Evolutionary conservation across 1,140 invertebrate genomes (phyloP), one percentile per base, ranked within the genome.

Genomic region (Monomorium pharaonis): DNA sequence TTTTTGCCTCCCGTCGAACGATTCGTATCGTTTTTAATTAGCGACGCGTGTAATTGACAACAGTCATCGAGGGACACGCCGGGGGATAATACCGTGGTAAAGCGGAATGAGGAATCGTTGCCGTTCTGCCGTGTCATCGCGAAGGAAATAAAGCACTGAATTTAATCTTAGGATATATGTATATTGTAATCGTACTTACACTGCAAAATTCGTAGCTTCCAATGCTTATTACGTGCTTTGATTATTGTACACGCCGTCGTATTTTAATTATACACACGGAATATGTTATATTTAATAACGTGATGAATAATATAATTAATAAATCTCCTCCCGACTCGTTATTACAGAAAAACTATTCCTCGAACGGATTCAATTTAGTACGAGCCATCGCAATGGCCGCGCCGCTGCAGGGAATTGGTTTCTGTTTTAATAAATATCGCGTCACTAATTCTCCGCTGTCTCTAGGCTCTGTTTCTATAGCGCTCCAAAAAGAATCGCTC

Each of bases 401-500:
- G 75, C 54, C n/a, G 54, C 37, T 44, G 42, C 16, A 16, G 51
- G 16, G 49, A 74, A 83, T 83, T 58, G 78, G 33, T 74, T 83
- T 44, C 67, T 42, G 67, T 74, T 83, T 72, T 47, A 74, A 74
- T 58, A 83, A 83, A 83, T 74, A 83, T 56, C 54, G 42, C 67
- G 54, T 72, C 67, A 56, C 67, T 70, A 80, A 74, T 83, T 72
- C 62, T 51, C 51, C 51, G 51, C 69, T 83, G 51, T 83, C 67
- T 74, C 78, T 69, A 58, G 78, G 24, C 42, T 74, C 63, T 63
- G 77, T 69, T 80, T 54, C 78, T 74, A 83, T 72, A 83, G 67
- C 78, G 51, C 78, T 44, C 70, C 78, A 69, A 47, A 83, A 83
- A 83, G 78, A 72, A 83, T 83, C 78, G 78, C 78, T 83, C 78